Evolutionary conservation across 1,140 invertebrate genomes (phyloP).

Genomic region (Ips nitidus): DNA sequence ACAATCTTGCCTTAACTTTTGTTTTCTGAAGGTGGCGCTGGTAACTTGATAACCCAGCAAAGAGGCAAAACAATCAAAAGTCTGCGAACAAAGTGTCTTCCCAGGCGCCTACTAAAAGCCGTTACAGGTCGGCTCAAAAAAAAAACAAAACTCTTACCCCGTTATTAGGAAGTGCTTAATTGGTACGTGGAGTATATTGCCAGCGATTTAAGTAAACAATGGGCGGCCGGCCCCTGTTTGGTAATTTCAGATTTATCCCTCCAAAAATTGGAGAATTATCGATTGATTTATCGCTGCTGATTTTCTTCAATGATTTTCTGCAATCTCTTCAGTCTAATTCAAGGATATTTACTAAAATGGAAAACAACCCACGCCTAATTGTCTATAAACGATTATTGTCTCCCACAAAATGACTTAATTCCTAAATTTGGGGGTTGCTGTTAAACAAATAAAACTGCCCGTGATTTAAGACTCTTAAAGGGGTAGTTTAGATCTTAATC

Average conservation of each 20-base stretch:
- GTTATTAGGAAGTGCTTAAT: slow-evolving; percentile 29
- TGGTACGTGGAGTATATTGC: slow-evolving; percentile 13
- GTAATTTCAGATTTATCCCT: slow-evolving; percentile 21
- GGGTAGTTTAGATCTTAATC: slow-evolving; percentile 27
- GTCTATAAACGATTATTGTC: not conserved
- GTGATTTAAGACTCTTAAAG: slow-evolving; percentile 16
- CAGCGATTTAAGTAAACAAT: slow-evolving; percentile 34
- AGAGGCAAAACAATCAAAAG: not conserved
- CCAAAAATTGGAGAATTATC: slow-evolving; percentile 25
- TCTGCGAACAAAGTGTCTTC: slow-evolving; percentile 26
- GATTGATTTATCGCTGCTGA: slow-evolving; percentile 29
- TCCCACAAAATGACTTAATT: slow-evolving; percentile 19
- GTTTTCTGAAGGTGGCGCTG: not conserved
- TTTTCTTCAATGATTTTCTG: not conserved
- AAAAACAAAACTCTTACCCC: slow-evolving; percentile 21
- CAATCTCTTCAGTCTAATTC: not conserved
- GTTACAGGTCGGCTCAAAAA: slow-evolving; percentile 18
- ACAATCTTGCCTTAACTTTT: not conserved
- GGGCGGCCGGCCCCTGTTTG: slow-evolving; percentile 21
- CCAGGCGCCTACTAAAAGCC: slow-evolving; percentile 23
- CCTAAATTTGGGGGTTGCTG: slow-evolving; percentile 9
- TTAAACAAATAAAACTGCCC: slow-evolving; percentile 19
- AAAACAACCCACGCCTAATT: too few species aligned
- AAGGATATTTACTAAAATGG: not conserved
- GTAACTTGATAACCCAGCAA: not conserved